A percentile compares a stretch with the other conserved stretches of the same genome.
Conservation (phyloP, 2,797 vertebrate species). For the Premnoplex brunnescens region DNA sequence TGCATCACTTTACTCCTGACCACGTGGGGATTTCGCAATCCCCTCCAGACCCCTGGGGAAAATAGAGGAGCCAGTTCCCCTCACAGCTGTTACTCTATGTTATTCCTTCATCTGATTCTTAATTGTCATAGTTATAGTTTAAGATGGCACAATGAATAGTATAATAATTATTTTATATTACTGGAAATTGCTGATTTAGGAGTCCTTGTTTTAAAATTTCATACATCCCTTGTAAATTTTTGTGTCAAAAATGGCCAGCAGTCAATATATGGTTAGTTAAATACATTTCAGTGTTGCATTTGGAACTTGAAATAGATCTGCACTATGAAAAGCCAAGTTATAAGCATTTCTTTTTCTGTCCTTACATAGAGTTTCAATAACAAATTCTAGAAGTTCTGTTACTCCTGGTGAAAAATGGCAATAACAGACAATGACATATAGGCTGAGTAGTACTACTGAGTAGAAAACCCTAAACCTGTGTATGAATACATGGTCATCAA, state of each 20-base stretch:
- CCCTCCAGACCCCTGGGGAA: no score
- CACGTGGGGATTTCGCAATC: no score
- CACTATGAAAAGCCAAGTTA: background rate
- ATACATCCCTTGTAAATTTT: background rate
- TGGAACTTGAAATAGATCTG: background rate
- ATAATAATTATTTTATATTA: background rate
- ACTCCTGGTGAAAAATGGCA: background rate
- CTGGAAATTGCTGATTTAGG: background rate
- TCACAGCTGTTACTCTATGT: no score
- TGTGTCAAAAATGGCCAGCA: background rate
- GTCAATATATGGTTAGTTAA: background rate
- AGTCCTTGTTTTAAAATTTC: background rate
- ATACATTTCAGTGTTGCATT: background rate
- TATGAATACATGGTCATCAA: background rate
- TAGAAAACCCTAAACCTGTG: background rate
- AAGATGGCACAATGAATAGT: background rate
- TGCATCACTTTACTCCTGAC: no score
- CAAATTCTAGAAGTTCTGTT: background rate
- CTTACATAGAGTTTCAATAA: background rate
- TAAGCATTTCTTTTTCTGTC: rapidly evolving
- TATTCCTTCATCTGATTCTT: background rate
- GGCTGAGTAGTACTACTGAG: background rate
- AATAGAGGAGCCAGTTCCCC: no score
- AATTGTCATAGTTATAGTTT: background rate
- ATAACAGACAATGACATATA: background rate